A percentile compares a stretch with the other conserved stretches of the same genome.
Conservation (phyloP, 2,888 invertebrate genomes). For the Mystacides longicornis region DNA sequence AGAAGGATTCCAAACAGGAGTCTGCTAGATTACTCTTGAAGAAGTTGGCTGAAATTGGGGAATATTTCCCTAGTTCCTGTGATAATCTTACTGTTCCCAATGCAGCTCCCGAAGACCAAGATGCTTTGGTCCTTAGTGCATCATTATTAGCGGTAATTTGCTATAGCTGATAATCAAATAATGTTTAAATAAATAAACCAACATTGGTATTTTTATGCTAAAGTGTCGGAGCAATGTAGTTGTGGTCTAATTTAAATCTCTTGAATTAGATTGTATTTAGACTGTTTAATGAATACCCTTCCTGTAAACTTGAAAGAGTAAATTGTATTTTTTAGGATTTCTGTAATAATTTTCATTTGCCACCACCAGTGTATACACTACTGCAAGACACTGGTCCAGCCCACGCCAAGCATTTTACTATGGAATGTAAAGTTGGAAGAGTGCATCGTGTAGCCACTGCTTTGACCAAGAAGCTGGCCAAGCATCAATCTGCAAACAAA, state of each 20-base stretch:
- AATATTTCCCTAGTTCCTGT: slow-evolving; percentile 12
- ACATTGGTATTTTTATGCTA: no score
- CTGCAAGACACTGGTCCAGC: slow-evolving; percentile 49
- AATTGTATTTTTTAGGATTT: slow-evolving; percentile 21
- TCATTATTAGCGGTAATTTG: slow-evolving; percentile 14
- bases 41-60: slow-evolving; percentile 29
- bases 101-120: neutral
- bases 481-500: slow-evolving; percentile 42
- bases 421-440: slow-evolving; percentile 41
- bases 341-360: slow-evolving; percentile 28
- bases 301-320: no score
- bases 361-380: slow-evolving; percentile 39
- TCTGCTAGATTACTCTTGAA: slow-evolving; percentile 36
- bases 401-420: slow-evolving; percentile 48
- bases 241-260: no score
- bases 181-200: no score
- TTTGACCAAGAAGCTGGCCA: slow-evolving; percentile 50
- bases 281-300: no score
- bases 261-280: no score
- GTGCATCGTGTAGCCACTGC: slow-evolving; percentile 42
- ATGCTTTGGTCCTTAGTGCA: slow-evolving; percentile 13
- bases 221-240: no score
- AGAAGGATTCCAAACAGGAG: slow-evolving; percentile 39
- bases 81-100: slow-evolving; percentile 11
- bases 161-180: no score